These are phyloP conservation scores for Silurus aristotelis DNA, from an alignment of 2,797 vertebrate species.

Conservation along the genomic window DNA sequence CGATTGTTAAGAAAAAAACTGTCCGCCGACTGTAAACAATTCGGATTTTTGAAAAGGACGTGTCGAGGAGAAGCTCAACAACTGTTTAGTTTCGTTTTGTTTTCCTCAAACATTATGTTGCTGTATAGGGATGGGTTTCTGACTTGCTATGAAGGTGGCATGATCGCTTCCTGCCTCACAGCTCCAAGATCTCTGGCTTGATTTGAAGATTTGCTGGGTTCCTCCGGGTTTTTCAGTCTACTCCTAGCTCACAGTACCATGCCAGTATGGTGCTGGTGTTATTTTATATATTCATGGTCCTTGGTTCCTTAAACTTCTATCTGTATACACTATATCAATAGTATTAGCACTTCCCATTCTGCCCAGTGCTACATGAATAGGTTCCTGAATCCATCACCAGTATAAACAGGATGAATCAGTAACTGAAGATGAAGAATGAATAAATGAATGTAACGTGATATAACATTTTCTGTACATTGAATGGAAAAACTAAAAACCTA, in stretches of 20 bases:
- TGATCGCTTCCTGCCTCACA: not conserved
- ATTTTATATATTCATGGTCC: not conserved
- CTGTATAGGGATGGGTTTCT: constrained; percentile 30
- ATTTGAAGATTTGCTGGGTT: not conserved
- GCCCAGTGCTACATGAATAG: not conserved
- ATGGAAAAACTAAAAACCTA: not conserved
- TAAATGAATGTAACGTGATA: not conserved
- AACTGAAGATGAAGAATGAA: not conserved
- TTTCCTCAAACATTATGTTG: constrained; percentile 54
- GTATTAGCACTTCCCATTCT: too few relatives aligned
- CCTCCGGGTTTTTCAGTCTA: not conserved
- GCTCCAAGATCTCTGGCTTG: not conserved
- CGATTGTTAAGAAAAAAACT: constrained; percentile 56
- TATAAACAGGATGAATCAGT: not conserved
- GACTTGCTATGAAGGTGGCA: not conserved
- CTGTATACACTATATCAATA: too few relatives aligned
- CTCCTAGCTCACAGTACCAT: not conserved
- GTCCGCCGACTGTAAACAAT: constrained; percentile 62
- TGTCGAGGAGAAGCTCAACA: constrained; percentile 47
- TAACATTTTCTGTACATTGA: not conserved
- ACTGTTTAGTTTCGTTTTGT: constrained; percentile 59
- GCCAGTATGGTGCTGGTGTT: not conserved
- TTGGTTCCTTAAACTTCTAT: not conserved
- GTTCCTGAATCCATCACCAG: not conserved
- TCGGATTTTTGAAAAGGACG: constrained; percentile 52